A percentile compares a stretch with the other conserved stretches of the same genome.
These are phyloP conservation scores for Potorous gilbertii DNA, from an alignment of 2,797 vertebrate species.

Conservation along the genomic window DNA sequence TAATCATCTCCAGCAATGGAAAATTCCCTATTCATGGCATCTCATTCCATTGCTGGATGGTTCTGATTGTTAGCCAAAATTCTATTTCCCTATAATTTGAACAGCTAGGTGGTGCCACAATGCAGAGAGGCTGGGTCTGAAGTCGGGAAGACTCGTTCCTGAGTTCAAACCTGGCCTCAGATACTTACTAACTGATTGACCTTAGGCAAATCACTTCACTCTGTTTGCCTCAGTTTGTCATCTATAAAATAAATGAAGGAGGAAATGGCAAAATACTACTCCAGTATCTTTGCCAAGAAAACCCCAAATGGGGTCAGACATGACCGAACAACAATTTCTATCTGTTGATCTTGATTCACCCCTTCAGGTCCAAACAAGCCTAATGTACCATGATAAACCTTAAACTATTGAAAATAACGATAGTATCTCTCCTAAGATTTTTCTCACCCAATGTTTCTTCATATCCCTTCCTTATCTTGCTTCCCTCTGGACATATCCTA, in stretches of 20 bases:
- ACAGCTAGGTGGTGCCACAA: neutral
- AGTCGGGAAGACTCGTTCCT: neutral
- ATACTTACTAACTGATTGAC: too few species aligned
- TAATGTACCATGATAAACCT: neutral
- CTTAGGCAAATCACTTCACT: too few species aligned
- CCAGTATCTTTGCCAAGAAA: neutral
- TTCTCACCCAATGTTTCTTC: neutral
- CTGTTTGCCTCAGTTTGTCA: neutral
- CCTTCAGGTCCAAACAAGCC: neutral
- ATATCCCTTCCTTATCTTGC: neutral
- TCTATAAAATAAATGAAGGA: neutral
- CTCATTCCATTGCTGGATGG: neutral
- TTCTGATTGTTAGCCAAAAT: neutral
- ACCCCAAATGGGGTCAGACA: neutral
- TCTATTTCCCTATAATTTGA: neutral
- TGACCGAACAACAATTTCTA: neutral
- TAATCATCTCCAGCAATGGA: neutral
- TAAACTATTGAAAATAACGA: neutral
- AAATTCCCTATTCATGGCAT: neutral
- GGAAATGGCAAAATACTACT: neutral
- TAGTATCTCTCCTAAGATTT: neutral
- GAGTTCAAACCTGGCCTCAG: neutral
- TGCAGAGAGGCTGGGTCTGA: neutral
- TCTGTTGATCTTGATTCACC: neutral
- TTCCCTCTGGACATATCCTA: neutral